Evolutionary conservation across 2,113 vertebrate species (phyloP).

Genomic region (Grammomys surdaster): DNA sequence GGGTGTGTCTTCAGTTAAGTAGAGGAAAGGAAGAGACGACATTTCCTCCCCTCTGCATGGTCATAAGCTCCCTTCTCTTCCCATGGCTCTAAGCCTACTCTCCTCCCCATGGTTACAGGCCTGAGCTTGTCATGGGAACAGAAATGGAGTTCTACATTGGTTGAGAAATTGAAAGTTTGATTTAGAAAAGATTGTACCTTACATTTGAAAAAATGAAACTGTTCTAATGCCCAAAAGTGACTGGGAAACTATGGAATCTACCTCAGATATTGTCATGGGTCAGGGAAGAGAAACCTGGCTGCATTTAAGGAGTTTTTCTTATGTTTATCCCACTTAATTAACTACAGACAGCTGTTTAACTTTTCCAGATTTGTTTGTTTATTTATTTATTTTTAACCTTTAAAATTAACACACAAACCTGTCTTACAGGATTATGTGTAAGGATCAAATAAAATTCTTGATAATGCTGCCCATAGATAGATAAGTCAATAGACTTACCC

Average conservation of each 20-base stretch:
- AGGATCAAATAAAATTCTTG: not conserved
- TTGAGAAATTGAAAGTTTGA: slow-evolving; percentile 12
- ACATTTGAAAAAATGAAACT: not conserved
- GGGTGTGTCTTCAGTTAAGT: not conserved
- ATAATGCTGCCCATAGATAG: not conserved
- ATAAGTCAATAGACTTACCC: not conserved
- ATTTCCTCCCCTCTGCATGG: not conserved
- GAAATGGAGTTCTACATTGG: not conserved
- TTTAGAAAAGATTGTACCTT: not conserved
- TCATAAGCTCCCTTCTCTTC: not conserved
- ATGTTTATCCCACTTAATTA: not conserved
- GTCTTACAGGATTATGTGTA: not conserved
- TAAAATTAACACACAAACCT: not conserved
- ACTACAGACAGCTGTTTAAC: not conserved
- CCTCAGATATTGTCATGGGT: not conserved
- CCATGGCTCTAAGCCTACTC: not conserved
- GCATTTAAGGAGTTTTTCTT: not conserved
- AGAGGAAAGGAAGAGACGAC: not conserved
- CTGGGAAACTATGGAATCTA: not conserved
- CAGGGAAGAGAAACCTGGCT: not conserved
- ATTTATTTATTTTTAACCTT: not conserved
- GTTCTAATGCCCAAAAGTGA: not conserved
- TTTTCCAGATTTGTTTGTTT: not conserved
- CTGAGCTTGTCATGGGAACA: not conserved
- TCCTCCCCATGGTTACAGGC: not conserved